phyloP scores from a whole-genome alignment of 2,113 vertebrate genomes.

The Dicentrarchus labrax region DNA sequence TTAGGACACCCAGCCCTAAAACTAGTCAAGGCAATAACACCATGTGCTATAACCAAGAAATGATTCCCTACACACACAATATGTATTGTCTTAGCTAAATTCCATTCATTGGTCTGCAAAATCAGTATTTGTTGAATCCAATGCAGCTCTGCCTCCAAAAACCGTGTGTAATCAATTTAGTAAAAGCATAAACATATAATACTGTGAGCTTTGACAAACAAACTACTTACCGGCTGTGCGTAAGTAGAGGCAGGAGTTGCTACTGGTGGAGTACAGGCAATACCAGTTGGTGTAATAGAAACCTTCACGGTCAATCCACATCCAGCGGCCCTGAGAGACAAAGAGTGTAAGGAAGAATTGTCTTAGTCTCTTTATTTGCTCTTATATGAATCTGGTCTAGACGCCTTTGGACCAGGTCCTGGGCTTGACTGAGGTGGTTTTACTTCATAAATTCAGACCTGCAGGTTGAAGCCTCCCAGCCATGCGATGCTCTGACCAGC shows the following conservation, averaged over 20 bases:
- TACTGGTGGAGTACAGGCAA: background rate
- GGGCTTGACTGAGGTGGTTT: background rate
- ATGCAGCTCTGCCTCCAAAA: no score
- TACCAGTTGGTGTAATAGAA: constrained; percentile 31
- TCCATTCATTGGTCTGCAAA: no score
- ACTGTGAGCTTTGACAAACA: no score
- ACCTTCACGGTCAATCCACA: constrained; percentile 23
- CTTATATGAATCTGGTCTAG: no score
- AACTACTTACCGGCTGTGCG: background rate
- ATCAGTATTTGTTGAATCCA: no score
- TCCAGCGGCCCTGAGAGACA: constrained; percentile 7
- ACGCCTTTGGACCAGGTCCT: background rate
- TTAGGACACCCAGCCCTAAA: no score
- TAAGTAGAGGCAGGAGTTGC: background rate
- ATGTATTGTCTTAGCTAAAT: no score
- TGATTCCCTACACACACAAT: no score
- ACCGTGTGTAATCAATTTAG: no score
- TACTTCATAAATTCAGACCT: constrained; percentile 9
- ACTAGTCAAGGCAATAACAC: no score
- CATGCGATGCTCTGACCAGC: background rate
- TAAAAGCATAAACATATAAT: no score
- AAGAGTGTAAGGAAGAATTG: background rate
- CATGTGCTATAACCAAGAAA: no score
- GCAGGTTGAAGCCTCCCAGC: constrained; percentile 48
- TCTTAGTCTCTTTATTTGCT: background rate